A percentile compares a stretch with the other conserved stretches of the same genome.
phyloP scores from a whole-genome alignment of 1,140 invertebrate species.

The Archivesica marissinica region DNA sequence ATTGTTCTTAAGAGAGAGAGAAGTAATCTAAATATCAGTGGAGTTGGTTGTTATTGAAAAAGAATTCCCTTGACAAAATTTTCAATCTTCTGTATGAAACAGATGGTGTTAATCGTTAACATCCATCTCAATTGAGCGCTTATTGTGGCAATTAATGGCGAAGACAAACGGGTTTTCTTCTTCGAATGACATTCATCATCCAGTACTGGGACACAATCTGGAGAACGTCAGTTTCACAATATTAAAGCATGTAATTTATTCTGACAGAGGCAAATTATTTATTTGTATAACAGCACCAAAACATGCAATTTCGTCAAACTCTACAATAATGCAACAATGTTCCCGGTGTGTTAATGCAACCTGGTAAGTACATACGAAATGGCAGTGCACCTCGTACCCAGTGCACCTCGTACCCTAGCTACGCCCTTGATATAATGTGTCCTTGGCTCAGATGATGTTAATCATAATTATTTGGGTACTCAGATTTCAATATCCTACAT shows the following conservation, averaged over 20 bases:
- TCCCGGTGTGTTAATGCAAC: no score
- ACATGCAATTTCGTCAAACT: no score
- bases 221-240: not conserved
- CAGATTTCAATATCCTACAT: no score
- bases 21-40: not conserved
- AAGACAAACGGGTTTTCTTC: slow-evolving; percentile 26
- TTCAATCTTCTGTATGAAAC: slow-evolving; percentile 31
- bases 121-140: slow-evolving; percentile 40
- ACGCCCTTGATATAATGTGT: no score
- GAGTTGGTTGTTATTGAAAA: not conserved
- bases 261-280: not conserved
- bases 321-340: no score
- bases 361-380: no score
- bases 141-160: slow-evolving; percentile 36
- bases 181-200: slow-evolving; percentile 11
- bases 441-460: no score
- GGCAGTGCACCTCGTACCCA: no score
- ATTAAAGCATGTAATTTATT: not conserved
- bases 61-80: slow-evolving; percentile 29
- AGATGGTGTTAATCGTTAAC: slow-evolving; percentile 22
- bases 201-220: slow-evolving; percentile 21
- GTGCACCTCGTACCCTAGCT: no score
- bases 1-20: no score
- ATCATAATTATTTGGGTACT: no score
- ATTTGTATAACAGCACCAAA: no score